Evolutionary conservation across 2,797 vertebrate genomes (phyloP).

Genomic region (Coracias cyanogaster): DNA sequence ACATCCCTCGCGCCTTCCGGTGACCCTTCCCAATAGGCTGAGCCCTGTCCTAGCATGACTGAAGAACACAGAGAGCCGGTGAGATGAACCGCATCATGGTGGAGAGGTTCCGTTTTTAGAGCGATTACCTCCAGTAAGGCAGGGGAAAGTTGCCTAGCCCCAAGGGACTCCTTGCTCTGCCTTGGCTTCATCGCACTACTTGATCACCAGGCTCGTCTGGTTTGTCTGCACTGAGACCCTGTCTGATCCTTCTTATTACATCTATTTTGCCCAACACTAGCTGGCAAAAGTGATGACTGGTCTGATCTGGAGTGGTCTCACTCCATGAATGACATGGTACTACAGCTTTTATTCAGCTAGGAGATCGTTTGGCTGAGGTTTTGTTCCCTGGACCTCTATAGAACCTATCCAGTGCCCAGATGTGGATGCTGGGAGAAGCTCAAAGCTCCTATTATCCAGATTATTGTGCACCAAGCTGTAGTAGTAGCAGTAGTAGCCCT

Average conservation of each 20-base stretch:
- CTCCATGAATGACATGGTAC: fast-evolving
- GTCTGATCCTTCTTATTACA: background rate
- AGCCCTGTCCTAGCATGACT: background rate
- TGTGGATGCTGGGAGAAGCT: background rate
- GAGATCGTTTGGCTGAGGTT: background rate
- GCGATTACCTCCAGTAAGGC: background rate
- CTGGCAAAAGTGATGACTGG: fast-evolving
- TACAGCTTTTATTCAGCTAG: background rate
- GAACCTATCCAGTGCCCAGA: background rate
- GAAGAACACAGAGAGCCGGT: background rate
- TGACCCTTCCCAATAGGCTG: background rate
- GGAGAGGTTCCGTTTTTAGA: background rate
- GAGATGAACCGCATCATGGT: background rate
- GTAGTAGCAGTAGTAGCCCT: background rate
- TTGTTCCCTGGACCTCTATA: background rate
- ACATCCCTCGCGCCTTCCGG: background rate
- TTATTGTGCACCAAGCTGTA: background rate
- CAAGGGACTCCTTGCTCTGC: background rate
- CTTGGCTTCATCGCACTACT: background rate
- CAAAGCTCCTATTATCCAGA: background rate
- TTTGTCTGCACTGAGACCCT: background rate
- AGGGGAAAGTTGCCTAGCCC: background rate
- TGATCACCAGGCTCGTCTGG: background rate
- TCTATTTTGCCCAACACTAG: background rate
- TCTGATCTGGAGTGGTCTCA: background rate